Evolutionary conservation across 2,797 vertebrate genomes (phyloP), one percentile per base, ranked within the genome.

Genomic region (Sebastiscus tertius): DNA sequence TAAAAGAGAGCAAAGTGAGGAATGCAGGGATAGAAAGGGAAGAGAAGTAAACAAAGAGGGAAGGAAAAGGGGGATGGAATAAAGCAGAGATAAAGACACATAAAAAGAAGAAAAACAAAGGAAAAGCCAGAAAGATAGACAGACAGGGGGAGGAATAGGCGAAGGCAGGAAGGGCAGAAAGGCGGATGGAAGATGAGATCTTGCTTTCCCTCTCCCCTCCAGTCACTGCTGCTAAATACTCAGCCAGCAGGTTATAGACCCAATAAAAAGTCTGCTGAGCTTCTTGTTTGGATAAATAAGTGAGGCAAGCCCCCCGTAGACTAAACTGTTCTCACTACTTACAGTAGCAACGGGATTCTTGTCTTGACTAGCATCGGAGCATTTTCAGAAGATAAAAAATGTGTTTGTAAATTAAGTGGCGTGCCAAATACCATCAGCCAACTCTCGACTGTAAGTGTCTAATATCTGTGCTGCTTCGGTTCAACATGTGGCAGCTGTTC

Each of bases 251-350:
- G 56, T 87, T 75, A 69, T 34, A 74, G 72, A 72, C 69, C 75
- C 36, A 55, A 84, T 90, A 83, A 87, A 87, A 80, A 77, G 31
- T 58, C 73, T 72, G 68, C 82, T 75, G 74, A 79, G 81, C 72
- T 59, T 67, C 79, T 72, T 80, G 83, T 85, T 88, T 68, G n/a
- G 49, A 58, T 27, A 69, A 81, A 75, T 69, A 69, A 69, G 71
- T 69, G 49, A 52, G 6, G 26, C 52, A 13, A 18, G 22, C 13
- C 60, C 60, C 22, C 34, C 31, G 4, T 1, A 72, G 74, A 86
- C 83, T 85, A 60, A 82, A 81, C 81, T 71, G 29, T 59, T 54
- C 31, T 76, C 56, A 61, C 55, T 52, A 14, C 77, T 70, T 18
- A 36, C 59, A 81, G 65, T 26, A 70, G 65, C 59, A 52, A 26